Base-by-base conservation (phyloP, 2,888 invertebrate genomes). In the Watsonalla binaria region DNA sequence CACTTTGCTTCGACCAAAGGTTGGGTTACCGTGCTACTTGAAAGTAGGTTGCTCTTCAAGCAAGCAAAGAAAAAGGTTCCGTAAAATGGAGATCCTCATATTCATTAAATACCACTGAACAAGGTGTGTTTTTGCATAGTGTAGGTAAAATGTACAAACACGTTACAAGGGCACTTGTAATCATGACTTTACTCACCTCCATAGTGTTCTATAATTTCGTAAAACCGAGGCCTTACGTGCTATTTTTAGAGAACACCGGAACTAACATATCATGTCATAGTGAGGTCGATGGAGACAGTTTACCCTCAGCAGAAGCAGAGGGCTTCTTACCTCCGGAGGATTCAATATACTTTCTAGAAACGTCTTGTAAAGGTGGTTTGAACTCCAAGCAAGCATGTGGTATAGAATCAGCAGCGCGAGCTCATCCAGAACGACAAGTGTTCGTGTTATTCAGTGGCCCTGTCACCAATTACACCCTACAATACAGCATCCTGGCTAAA, bases 311-410 rank as follows among this genome's bases (percentile, higher is more conserved):
- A 4, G 69, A 76, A 15, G 58, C 56, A 11, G 57, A 59, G 0
- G 63, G 64, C 11, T 73, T 82, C 13, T 57, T 60, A 6, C 69
- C 78, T 50, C 82, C 87, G 14, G 72, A 74, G 14, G 66, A 66
- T 34, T 92, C 92, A 9, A 94, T 94, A 60, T 94, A 94, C 72
- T 94, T 95, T 67, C 92, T 93, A 62, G 94, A 94, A 68, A 94
- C 94, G 0, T 93, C 94, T 0, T 94, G 94, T 65, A 86, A 80
- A 0, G 86, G 89, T 5, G 71, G 78, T 0, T 72, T 94, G 39
- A 89, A 85, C 15, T 70, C 92, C 0, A 84, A 94, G 14, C 93
- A 95, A 69, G 93, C 94, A 0, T 95, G 94, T 71, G 93, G 94
- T 0, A 91, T 94, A 0, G 95, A 95, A 79, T 94, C 94, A 0